These are phyloP conservation scores for Reinhardtius hippoglossoides DNA, from an alignment of 2,113 vertebrate genomes.

Conservation along the genomic window DNA sequence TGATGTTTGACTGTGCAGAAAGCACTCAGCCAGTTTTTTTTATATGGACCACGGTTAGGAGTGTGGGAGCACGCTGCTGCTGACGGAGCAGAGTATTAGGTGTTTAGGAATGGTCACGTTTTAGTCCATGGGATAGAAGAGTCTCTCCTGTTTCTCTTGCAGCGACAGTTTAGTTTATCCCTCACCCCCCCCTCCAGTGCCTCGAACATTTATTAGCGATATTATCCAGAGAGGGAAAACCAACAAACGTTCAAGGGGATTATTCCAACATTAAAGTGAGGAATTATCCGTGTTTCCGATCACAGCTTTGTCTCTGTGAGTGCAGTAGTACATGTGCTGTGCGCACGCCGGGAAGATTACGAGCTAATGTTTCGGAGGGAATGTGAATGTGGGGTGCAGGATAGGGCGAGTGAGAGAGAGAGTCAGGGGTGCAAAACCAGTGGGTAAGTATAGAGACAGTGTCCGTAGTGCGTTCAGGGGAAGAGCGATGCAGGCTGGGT, in stretches of 20 bases:
- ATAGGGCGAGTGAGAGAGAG: slow-evolving; percentile 11
- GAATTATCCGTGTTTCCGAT: slow-evolving; percentile 27
- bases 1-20: slow-evolving; percentile 67
- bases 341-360: slow-evolving; percentile 33
- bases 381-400: slow-evolving; percentile 5
- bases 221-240: slow-evolving; percentile 21
- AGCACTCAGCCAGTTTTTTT: slow-evolving; percentile 56
- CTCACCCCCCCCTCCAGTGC: too few relatives aligned
- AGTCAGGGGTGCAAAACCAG: slow-evolving; percentile 29
- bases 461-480: slow-evolving; percentile 58
- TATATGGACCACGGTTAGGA: slow-evolving; percentile 36
- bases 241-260: slow-evolving; percentile 32
- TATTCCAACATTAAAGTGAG: slow-evolving; percentile 37
- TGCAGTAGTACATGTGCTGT: not conserved
- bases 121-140: slow-evolving; percentile 9
- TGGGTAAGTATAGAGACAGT: slow-evolving; percentile 32
- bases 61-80: slow-evolving; percentile 41
- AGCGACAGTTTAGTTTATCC: slow-evolving; percentile 18
- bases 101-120: slow-evolving; percentile 39
- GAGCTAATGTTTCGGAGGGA: slow-evolving; percentile 7
- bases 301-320: slow-evolving; percentile 29
- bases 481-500: slow-evolving; percentile 46
- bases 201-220: slow-evolving; percentile 26
- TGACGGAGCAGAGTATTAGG: slow-evolving; percentile 36
- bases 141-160: not conserved